Evolutionary conservation across 2,888 invertebrate genomes (phyloP), one percentile per base, ranked within the genome.

Genomic region (Pseudeuparius sepicola): DNA sequence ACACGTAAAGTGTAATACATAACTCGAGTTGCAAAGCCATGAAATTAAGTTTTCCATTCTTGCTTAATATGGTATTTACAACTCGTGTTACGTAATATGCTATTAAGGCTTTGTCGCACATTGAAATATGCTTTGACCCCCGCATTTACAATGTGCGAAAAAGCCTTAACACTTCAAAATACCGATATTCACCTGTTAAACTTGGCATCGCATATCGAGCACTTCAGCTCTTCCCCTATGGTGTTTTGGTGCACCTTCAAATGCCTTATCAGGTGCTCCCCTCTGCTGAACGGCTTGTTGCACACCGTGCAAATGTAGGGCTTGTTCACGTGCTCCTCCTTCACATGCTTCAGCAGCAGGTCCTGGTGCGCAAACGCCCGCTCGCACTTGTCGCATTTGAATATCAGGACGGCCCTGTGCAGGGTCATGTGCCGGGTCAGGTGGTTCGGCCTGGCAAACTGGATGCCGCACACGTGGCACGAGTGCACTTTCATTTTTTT

Each of bases 251-350:
- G 63, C 4, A 57, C 52, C 43, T 62, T 63, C 14, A 64, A 47
- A 47, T 64, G 64, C 18, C 62, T 47, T 36, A 64, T 64, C n/a
- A 63, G 49, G 46, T 63, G 62, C 43, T 64, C 64, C 3, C 63
- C 63, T 35, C 63, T 49, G 36, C 53, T 56, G 41, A 63, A 64
- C 12, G 57, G 58, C 38, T 59, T 63, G 37, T 60, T 54, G 44
- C 64, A 64, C 14, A 58, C 53, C 3, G 58, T 61, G 41, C 64
- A 64, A 7, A 56, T 53, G 44, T 63, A 64, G 3, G 63, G 62
- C 37, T 60, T 60, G 39, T 63, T 59, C 16, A 61, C 55, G 41
- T 61, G 63, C 39, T 62, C 60, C 36, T 63, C 58, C 41, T 61
- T 56, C 3, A 57, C 50, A 32, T 64, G 63, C 29, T 60, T 55